Evolutionary conservation across 2,888 invertebrate genomes (phyloP), one percentile per base, ranked within the genome.

Genomic region (Ormyrus rosae): DNA sequence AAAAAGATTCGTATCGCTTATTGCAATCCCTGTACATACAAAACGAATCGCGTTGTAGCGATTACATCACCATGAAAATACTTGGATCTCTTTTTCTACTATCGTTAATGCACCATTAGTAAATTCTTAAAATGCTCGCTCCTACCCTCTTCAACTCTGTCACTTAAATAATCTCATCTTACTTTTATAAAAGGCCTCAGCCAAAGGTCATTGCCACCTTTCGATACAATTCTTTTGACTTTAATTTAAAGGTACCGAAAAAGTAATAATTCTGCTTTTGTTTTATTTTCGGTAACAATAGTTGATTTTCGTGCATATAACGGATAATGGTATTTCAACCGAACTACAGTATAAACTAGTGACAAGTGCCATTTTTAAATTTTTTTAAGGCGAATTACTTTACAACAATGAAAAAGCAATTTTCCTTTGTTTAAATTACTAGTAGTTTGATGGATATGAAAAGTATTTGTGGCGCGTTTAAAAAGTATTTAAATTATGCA

Each of bases 151-250:
- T 61, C n/a, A 58, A 46, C 58, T 73, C n/a, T 63, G 63, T 68
- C 56, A 48, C 58, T 69, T 67, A 71, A 76, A 63, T 76, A 75
- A 81, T 77, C 73, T 78, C 75, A 75, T 64, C 79, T 83, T 83
- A 79, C 70, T 72, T 9, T 72, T 83, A 74, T 65, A 81, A 81
- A 82, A 83, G 83, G 81, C 83, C 81, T 83, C 79, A 56, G 81
- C 81, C 81, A 67, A 79, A 79, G 77, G 77, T 83, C 68, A 75
- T 48, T 48, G 34, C 6, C 78, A 76, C 77, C 74, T 79, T 79
- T 63, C 34, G 34, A 78, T 45, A 73, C 75, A 80, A 51, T 34
- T 80, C 63, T 45, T 71, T 70, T 70, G 45, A 60, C 67, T 64
- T 78, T 19, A 50, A 53, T 56, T 58, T 48, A 53, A 65, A 34